phyloP scores from a whole-genome alignment of 2,113 vertebrate genomes.

The Pseudolaguvia tuberculata region DNA sequence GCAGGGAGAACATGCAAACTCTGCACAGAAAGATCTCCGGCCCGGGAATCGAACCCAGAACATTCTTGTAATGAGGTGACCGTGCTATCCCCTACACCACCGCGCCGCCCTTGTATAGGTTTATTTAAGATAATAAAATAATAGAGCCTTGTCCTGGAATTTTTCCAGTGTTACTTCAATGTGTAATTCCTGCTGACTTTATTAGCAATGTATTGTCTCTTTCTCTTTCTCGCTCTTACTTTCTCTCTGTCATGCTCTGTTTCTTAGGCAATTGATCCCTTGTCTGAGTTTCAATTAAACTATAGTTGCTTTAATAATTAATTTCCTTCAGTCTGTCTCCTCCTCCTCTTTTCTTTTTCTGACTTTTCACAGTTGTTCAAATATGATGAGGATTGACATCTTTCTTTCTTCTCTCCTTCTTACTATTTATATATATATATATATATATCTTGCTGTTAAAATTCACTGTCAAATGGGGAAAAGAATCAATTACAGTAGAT shows the following conservation, averaged over 20 bases:
- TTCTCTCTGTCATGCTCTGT: constrained; percentile 24
- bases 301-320: constrained; percentile 62
- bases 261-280: constrained; percentile 61
- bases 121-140: neutral
- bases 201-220: neutral
- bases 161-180: neutral
- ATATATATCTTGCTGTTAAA: constrained; percentile 52
- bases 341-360: constrained; percentile 9
- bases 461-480: constrained; percentile 63
- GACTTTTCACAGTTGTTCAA: constrained; percentile 52
- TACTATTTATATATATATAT: constrained; percentile 23
- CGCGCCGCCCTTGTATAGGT: neutral
- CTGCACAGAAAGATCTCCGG: too few species aligned
- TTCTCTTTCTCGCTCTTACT: constrained; percentile 1
- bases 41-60: too few species aligned
- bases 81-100: too few species aligned
- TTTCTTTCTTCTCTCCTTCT: constrained; percentile 62
- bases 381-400: constrained; percentile 57
- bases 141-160: neutral
- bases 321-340: constrained; percentile 57
- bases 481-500: constrained; percentile 69
- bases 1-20: too few species aligned
- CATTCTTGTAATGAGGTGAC: too few species aligned
- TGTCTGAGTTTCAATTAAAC: constrained; percentile 69
- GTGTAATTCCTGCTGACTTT: neutral